These are phyloP conservation scores for Pristionchus mayeri DNA, from an alignment of 2,888 invertebrate species.

Conservation along the genomic window DNA sequence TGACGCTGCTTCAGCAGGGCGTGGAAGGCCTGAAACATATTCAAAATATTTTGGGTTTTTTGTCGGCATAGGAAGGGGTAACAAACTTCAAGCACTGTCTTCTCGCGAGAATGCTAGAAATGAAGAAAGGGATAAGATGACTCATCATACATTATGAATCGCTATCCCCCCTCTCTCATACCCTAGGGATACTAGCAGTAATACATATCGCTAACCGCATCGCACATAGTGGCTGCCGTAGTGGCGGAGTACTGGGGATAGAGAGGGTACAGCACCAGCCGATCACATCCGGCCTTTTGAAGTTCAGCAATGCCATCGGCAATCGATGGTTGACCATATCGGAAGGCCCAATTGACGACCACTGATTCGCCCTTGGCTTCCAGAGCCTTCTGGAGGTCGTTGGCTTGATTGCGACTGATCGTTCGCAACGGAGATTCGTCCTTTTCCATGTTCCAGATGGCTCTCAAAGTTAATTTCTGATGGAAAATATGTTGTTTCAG, in stretches of 20 bases:
- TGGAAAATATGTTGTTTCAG: not conserved
- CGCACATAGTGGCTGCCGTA: constrained; percentile 49
- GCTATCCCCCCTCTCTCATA: not conserved
- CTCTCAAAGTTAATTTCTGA: not conserved
- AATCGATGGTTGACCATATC: constrained; percentile 51
- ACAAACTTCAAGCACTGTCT: too few relatives aligned
- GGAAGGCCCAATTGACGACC: constrained; percentile 53
- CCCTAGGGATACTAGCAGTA: not conserved
- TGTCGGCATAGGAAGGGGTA: too few relatives aligned
- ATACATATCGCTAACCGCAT: constrained; percentile 36
- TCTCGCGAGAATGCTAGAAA: too few relatives aligned
- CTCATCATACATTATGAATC: too few relatives aligned
- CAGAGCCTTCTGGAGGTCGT: constrained; percentile 42
- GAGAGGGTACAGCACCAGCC: constrained; percentile 49
- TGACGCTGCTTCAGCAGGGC: constrained; percentile 49
- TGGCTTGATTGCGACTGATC: constrained; percentile 52
- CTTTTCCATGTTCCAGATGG: constrained; percentile 49
- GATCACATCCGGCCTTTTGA: constrained; percentile 49
- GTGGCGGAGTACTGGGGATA: constrained; percentile 52
- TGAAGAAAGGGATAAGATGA: too few relatives aligned
- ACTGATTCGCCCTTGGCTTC: constrained; percentile 19
- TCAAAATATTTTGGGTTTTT: too few relatives aligned
- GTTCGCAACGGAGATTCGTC: constrained; percentile 50
- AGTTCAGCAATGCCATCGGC: constrained; percentile 46
- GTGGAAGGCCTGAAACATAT: constrained; percentile 49